Conservation (phyloP, 2,113 vertebrate species). For the Collichthys lucidus region DNA sequence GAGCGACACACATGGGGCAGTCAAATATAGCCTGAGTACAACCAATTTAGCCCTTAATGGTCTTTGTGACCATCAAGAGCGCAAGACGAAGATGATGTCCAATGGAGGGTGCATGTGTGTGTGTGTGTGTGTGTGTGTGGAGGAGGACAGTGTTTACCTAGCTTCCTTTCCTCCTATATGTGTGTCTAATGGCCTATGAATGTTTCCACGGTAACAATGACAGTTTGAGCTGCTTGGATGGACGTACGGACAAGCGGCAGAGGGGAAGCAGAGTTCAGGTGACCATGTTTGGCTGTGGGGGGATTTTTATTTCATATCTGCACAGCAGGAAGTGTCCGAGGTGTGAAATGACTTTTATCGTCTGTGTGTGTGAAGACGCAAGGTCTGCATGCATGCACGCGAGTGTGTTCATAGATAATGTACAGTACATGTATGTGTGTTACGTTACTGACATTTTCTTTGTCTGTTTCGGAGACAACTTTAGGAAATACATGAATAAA, state of each 20-base stretch:
- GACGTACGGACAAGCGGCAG: conserved; percentile 31
- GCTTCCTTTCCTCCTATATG: conserved; percentile 56
- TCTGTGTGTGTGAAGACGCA: conserved; percentile 39
- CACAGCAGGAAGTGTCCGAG: conserved; percentile 60
- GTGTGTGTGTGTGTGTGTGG: conserved; percentile 34
- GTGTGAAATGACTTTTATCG: conserved; percentile 57
- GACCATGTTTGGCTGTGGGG: conserved; percentile 39
- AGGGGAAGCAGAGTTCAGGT: conserved; percentile 73
- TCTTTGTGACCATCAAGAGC: conserved; percentile 76
- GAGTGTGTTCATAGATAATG: neutral
- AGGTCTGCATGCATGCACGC: neutral
- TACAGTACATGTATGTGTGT: neutral
- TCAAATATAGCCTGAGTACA: conserved; percentile 76
- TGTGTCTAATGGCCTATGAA: conserved; percentile 80
- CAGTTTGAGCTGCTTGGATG: conserved; percentile 62
- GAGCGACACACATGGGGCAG: conserved; percentile 56
- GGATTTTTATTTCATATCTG: conserved; percentile 54
- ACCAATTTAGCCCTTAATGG: conserved; percentile 81
- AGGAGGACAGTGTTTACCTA: conserved; percentile 69
- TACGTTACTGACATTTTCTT: no score
- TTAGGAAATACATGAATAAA: neutral
- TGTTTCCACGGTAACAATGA: conserved; percentile 79
- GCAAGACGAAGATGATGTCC: conserved; percentile 66
- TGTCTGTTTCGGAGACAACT: neutral
- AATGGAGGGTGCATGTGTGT: conserved; percentile 40